Conservation (phyloP, 2,797 vertebrate species). For the Phataginus tricuspis region DNA sequence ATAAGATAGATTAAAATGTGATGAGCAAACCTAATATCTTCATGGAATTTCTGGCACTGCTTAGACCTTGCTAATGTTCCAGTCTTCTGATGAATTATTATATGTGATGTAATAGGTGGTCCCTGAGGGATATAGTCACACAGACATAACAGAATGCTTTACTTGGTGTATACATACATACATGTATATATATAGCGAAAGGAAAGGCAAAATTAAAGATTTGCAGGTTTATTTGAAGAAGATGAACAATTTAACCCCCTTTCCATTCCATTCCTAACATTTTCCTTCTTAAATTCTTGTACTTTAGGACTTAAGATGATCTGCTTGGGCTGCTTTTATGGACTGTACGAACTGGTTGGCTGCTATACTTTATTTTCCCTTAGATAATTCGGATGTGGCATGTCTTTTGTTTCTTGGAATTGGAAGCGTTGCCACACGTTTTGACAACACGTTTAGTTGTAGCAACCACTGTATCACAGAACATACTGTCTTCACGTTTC, state of each 20-base stretch:
- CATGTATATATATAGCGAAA: neutral
- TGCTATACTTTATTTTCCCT: neutral
- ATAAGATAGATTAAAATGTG: slow-evolving; percentile 38
- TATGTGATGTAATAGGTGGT: neutral
- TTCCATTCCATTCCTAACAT: neutral
- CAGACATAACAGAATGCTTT: neutral
- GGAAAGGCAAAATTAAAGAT: neutral
- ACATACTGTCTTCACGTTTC: neutral
- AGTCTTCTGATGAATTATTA: neutral
- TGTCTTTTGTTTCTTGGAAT: neutral
- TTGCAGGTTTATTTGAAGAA: neutral
- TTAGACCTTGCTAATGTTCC: neutral
- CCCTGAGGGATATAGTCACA: neutral
- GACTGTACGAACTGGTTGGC: neutral
- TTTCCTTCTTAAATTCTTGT: slow-evolving; percentile 13
- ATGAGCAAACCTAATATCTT: slow-evolving; percentile 44
- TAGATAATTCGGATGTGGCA: neutral
- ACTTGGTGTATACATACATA: neutral
- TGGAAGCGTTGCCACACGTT: neutral
- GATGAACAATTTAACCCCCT: neutral
- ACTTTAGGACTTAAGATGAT: neutral
- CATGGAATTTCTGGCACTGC: slow-evolving; percentile 56
- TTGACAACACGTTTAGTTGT: neutral
- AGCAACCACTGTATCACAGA: neutral
- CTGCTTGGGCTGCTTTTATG: neutral